A percentile compares a stretch with the other conserved stretches of the same genome.
phyloP scores from a whole-genome alignment of 2,113 vertebrate genomes.

The Aix galericulata region DNA sequence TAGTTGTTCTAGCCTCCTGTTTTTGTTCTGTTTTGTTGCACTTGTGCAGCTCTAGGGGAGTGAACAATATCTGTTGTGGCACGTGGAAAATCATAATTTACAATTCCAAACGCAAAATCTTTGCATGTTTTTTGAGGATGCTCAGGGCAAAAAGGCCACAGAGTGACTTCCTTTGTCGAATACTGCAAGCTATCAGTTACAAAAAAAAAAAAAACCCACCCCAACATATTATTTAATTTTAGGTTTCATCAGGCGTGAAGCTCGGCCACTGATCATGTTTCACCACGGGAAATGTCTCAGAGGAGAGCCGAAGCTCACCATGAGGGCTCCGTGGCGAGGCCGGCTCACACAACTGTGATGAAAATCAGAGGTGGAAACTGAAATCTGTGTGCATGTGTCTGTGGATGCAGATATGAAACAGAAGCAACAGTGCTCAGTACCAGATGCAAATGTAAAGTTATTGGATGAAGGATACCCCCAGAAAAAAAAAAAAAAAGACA shows the following conservation, averaged over 20 bases:
- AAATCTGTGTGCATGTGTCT: neutral
- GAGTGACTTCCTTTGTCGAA: neutral
- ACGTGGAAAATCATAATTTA: conserved; percentile 3
- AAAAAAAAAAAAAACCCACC: neutral
- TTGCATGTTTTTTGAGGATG: neutral
- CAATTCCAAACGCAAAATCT: conserved; percentile 14
- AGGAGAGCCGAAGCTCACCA: neutral
- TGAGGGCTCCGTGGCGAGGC: neutral
- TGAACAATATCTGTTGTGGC: neutral
- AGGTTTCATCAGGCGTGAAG: neutral
- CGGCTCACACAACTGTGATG: neutral
- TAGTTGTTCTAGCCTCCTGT: neutral
- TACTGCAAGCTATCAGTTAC: neutral
- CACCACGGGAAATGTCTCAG: neutral
- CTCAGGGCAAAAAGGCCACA: neutral
- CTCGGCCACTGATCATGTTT: neutral
- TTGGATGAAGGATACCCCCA: neutral
- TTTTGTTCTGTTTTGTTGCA: neutral
- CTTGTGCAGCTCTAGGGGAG: neutral
- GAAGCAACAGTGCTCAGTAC: neutral
- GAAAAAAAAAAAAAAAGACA: neutral
- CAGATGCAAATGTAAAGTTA: neutral
- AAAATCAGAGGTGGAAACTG: neutral
- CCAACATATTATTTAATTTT: neutral
- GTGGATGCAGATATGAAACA: neutral